Percentiles rank a stretch among this genome's conserved stretches.
phyloP scores from a whole-genome alignment of 1,140 invertebrate genomes.

The Neelides sp. region DNA sequence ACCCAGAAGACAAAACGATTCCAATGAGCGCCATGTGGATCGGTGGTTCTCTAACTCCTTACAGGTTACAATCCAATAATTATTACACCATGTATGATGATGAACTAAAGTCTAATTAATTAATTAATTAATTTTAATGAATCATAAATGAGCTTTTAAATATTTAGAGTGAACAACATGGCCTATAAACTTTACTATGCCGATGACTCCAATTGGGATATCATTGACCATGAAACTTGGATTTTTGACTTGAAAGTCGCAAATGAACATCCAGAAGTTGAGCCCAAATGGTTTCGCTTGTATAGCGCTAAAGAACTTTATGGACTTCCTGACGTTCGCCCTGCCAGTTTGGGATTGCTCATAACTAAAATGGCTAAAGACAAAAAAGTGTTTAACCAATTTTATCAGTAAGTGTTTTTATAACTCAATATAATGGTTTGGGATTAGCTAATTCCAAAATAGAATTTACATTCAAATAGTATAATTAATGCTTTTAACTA shows the following conservation, averaged over 20 bases:
- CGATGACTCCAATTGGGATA: conserved; percentile 17
- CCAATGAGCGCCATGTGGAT: conserved; percentile 37
- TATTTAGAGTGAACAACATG: conserved; percentile 39
- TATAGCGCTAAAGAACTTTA: conserved; percentile 31
- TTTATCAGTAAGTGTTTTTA: conserved; percentile 34
- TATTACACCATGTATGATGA: too few relatives aligned
- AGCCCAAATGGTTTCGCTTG: conserved; percentile 36
- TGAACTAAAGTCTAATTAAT: too few relatives aligned
- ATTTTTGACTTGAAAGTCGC: conserved; percentile 38
- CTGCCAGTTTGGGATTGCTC: conserved; percentile 28
- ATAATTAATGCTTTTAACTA: too few relatives aligned
- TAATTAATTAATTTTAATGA: too few relatives aligned
- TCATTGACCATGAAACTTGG: conserved; percentile 40
- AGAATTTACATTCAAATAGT: too few relatives aligned
- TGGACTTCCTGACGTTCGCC: conserved; percentile 12
- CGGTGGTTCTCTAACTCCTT: conserved; percentile 36
- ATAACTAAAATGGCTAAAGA: conserved; percentile 33
- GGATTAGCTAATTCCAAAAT: too few relatives aligned
- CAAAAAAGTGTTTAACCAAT: conserved; percentile 34
- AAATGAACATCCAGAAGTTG: conserved; percentile 31
- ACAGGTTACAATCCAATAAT: conserved; percentile 5
- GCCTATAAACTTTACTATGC: conserved; percentile 42
- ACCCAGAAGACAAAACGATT: conserved; percentile 19
- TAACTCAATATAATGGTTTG: too few relatives aligned
- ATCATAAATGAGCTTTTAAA: too few relatives aligned